phyloP scores from a whole-genome alignment of 2,888 invertebrate species.

The Tridacna gigas region DNA sequence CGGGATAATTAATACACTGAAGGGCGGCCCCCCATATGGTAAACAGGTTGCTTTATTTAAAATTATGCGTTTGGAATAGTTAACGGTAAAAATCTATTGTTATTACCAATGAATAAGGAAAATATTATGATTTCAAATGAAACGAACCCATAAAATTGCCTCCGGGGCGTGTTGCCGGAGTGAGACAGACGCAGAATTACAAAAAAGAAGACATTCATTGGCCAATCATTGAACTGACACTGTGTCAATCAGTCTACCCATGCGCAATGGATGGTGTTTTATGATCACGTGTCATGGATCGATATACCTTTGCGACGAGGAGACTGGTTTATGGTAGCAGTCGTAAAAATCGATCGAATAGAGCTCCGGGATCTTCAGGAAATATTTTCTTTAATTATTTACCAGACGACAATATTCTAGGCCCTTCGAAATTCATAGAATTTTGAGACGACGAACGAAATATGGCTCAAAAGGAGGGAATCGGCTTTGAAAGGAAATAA shows the following conservation, averaged over 20 bases:
- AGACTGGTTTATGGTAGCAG: constrained; percentile 17
- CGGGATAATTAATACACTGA: constrained; percentile 46
- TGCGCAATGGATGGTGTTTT: constrained; percentile 45
- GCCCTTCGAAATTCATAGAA: too few relatives aligned
- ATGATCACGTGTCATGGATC: constrained; percentile 17
- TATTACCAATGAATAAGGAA: constrained; percentile 56
- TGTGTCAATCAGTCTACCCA: constrained; percentile 60
- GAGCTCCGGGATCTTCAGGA: constrained; percentile 18
- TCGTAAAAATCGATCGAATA: constrained; percentile 36
- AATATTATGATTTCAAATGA: constrained; percentile 68
- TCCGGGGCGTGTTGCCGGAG: constrained; percentile 47
- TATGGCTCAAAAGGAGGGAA: too few relatives aligned
- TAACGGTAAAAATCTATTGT: constrained; percentile 66
- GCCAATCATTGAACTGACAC: constrained; percentile 51
- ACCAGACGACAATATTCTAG: too few relatives aligned
- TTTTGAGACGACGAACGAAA: too few relatives aligned
- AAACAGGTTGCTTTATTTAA: constrained; percentile 56
- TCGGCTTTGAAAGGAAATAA: too few relatives aligned
- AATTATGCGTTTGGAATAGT: constrained; percentile 55
- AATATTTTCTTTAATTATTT: constrained; percentile 24
- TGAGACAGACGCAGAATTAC: constrained; percentile 42
- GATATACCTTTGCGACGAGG: constrained; percentile 8
- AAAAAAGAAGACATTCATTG: constrained; percentile 49
- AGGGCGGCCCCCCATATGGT: constrained; percentile 46
- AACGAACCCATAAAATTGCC: constrained; percentile 54